Evolutionary conservation across 2,888 invertebrate species (phyloP).

Genomic region (Thumatha senex): DNA sequence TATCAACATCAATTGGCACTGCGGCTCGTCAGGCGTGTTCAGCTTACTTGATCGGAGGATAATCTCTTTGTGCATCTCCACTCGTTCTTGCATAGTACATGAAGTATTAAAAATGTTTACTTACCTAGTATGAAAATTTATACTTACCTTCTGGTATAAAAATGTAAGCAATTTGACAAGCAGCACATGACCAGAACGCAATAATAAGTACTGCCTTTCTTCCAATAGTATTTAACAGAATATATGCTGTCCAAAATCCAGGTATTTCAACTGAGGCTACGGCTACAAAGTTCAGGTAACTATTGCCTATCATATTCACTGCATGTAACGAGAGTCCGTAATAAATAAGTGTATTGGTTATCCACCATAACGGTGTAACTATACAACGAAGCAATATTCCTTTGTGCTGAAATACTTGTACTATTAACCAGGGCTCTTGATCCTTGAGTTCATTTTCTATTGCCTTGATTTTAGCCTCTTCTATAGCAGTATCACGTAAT

Average conservation of each 20-base stretch:
- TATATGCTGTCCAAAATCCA: conserved; percentile 83
- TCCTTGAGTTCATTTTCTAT: conserved; percentile 32
- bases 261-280: conserved; percentile 86
- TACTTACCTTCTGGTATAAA: conserved; percentile 76
- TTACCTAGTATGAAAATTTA: not conserved
- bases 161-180: conserved; percentile 81
- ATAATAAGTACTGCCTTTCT: conserved; percentile 82
- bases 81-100: no score
- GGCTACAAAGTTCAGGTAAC: conserved; percentile 85
- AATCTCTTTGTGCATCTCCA: no score
- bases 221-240: conserved; percentile 83
- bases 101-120: no score
- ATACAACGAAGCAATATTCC: conserved; percentile 49
- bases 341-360: conserved; percentile 85
- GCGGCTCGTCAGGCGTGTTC: no score
- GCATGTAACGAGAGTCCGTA: conserved; percentile 86
- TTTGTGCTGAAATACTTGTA: conserved; percentile 56
- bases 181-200: conserved; percentile 83
- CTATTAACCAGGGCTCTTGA: conserved; percentile 59
- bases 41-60: no score
- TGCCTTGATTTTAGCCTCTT: conserved; percentile 45
- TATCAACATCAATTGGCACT: no score
- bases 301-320: conserved; percentile 84
- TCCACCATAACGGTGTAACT: conserved; percentile 82
- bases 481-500: conserved; percentile 48